Percentiles rank a stretch among this genome's conserved stretches.
Evolutionary conservation across 2,888 invertebrate genomes (phyloP).

Genomic region (Agrenia bidenticulata): DNA sequence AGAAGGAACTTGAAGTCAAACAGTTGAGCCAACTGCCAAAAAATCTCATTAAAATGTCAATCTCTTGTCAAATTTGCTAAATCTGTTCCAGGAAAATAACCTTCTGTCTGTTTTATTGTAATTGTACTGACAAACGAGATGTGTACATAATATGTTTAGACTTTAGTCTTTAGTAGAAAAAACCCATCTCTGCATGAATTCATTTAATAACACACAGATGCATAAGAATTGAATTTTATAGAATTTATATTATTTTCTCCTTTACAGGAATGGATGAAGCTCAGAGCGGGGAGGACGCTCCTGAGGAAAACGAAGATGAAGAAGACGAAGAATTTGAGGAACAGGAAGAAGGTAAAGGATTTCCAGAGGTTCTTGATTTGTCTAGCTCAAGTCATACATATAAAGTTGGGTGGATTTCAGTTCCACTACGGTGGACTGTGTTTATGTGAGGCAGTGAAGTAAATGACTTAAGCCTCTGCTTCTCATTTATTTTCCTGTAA

Average conservation of each 20-base stretch:
- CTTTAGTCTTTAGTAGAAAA: too few relatives aligned
- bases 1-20: not conserved
- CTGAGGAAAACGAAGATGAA: conserved; percentile 30
- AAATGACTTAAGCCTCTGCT: not conserved
- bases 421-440: too few relatives aligned
- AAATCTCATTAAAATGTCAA: conserved; percentile 45
- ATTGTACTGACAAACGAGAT: not conserved
- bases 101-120: conserved; percentile 3
- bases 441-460: too few relatives aligned
- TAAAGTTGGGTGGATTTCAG: too few relatives aligned
- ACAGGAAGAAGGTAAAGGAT: conserved; percentile 14
- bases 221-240: too few relatives aligned
- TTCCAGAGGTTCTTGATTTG: not conserved
- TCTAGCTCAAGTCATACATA: too few relatives aligned
- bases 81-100: conserved; percentile 20
- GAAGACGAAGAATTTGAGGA: conserved; percentile 34
- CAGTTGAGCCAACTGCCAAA: conserved; percentile 34
- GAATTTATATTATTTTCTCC: conserved; percentile 5
- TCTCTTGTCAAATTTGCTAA: conserved; percentile 44
- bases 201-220: too few relatives aligned
- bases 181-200: too few relatives aligned
- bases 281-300: conserved; percentile 4
- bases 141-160: not conserved
- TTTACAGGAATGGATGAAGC: conserved; percentile 19
- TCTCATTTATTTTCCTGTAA: too few relatives aligned